phyloP scores from a whole-genome alignment of 2,797 vertebrate species.

The Triplophysa bombifrons region DNA sequence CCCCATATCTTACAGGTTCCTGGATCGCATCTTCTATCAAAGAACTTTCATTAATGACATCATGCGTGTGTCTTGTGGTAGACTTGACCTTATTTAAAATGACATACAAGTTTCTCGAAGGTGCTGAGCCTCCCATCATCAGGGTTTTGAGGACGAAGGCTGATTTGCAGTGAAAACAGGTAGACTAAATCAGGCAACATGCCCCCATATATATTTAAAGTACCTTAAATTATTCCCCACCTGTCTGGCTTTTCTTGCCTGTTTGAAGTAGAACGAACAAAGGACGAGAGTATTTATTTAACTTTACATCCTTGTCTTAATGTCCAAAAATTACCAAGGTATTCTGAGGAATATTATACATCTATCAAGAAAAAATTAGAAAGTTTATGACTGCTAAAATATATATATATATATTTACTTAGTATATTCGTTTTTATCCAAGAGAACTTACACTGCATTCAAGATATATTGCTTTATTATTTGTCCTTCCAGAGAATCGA shows the following conservation, averaged over 20 bases:
- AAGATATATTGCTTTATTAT: no score
- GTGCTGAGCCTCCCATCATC: constrained; percentile 28
- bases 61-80: neutral
- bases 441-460: no score
- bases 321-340: neutral
- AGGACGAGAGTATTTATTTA: constrained; percentile 3
- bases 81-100: neutral
- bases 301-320: neutral
- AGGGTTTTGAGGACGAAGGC: constrained; percentile 26
- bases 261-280: constrained; percentile 8
- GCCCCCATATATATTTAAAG: constrained; percentile 45
- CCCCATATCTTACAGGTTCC: neutral
- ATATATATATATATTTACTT: no score
- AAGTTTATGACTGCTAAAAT: no score
- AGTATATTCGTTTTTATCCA: no score
- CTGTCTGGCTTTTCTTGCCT: constrained; percentile 24
- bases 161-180: constrained; percentile 35
- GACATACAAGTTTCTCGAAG: neutral
- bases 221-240: constrained; percentile 36
- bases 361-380: neutral
- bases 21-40: neutral
- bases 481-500: no score
- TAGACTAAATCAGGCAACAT: constrained; percentile 36
- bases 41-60: neutral
- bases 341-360: neutral